A percentile compares a stretch with the other conserved stretches of the same genome.
phyloP scores from a whole-genome alignment of 2,888 invertebrate genomes.

The Drosophila lacicola region DNA sequence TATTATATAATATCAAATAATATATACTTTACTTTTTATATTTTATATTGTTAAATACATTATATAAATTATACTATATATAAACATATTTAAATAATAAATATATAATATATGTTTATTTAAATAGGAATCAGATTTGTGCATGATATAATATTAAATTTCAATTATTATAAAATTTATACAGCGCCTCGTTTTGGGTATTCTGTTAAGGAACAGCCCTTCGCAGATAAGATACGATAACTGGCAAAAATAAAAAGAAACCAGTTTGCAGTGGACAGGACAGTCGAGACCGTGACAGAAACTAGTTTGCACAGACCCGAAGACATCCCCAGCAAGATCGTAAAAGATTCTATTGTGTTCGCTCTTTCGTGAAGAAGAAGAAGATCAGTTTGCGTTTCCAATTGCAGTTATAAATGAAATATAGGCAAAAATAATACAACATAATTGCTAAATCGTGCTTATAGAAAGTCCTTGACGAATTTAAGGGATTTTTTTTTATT shows the following conservation, averaged over 20 bases:
- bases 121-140: background rate
- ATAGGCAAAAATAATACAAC: background rate
- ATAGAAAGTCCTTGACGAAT: background rate
- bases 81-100: background rate
- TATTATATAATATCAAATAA: background rate
- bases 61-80: too few relatives aligned
- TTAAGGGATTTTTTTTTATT: too few relatives aligned
- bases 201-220: background rate
- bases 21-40: too few relatives aligned
- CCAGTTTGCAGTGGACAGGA: conserved; percentile 8
- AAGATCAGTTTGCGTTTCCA: conserved; percentile 2
- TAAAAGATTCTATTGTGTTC: conserved; percentile 10
- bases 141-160: background rate
- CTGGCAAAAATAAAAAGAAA: background rate
- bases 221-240: conserved; percentile 2
- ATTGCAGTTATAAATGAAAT: conserved; percentile 1
- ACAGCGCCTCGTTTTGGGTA: background rate
- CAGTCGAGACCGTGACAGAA: background rate
- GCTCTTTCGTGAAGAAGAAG: background rate
- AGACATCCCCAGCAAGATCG: conserved; percentile 3
- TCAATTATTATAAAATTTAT: background rate
- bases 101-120: background rate
- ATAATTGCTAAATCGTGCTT: background rate
- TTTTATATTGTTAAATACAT: too few relatives aligned
- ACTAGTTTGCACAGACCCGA: conserved; percentile 11